Percentiles rank a stretch among this genome's conserved stretches.
Conservation (phyloP, 2,113 vertebrate genomes). For the Platichthys flesus region DNA sequence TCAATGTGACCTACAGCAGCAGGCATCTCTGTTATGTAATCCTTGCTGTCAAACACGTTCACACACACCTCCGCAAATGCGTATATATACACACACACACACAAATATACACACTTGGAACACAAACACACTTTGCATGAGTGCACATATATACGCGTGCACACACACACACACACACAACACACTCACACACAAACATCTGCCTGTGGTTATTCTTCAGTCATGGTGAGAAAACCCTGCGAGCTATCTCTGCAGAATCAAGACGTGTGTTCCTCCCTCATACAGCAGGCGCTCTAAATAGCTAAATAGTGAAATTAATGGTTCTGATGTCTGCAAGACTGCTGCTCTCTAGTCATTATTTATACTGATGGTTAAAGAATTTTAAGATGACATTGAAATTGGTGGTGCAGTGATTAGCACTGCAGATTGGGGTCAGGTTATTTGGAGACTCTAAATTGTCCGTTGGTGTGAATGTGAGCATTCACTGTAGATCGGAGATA, state of each 20-base stretch:
- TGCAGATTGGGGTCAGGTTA: background rate
- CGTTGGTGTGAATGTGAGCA: no score
- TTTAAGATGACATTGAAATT: conserved; percentile 5
- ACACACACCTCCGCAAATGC: conserved; percentile 50
- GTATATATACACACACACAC: conserved; percentile 4
- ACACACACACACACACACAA: conserved; percentile 32
- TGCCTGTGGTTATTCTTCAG: conserved; percentile 47
- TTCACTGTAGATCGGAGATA: background rate
- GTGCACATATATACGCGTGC: no score
- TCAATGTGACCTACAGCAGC: conserved; percentile 72
- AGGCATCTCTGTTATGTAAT: conserved; percentile 70
- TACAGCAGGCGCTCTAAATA: conserved; percentile 18
- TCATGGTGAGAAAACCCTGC: conserved; percentile 38
- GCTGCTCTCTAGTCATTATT: conserved; percentile 3
- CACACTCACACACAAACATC: conserved; percentile 40
- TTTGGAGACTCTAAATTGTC: background rate
- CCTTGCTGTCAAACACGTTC: conserved; percentile 58
- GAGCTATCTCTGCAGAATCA: conserved; percentile 28
- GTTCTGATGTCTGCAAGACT: conserved; percentile 3
- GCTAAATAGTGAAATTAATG: conserved; percentile 30
- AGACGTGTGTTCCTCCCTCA: conserved; percentile 21
- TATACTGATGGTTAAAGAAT: conserved; percentile 10
- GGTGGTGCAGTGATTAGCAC: background rate
- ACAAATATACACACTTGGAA: background rate
- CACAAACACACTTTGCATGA: conserved; percentile 14